Conservation (phyloP, 1,140 invertebrate species). For the Drosophila parvula region DNA sequence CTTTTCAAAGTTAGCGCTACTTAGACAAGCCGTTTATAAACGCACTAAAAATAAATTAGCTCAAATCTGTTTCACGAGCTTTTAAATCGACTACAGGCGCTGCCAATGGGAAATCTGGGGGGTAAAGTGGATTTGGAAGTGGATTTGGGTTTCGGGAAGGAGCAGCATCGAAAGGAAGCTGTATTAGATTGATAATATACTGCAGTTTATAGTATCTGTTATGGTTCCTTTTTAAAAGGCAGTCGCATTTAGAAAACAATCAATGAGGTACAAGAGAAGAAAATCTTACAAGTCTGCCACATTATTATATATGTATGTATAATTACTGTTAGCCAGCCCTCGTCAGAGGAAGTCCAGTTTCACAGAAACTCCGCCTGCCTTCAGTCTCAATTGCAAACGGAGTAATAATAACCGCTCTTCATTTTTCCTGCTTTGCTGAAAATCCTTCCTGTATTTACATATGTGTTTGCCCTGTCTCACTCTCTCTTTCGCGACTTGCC, state of each 20-base stretch:
- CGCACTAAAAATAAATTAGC: conserved; percentile 78
- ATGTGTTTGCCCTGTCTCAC: no score
- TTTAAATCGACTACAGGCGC: conserved; percentile 21
- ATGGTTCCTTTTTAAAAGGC: no score
- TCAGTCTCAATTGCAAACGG: no score
- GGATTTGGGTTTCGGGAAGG: not conserved
- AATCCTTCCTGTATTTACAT: no score
- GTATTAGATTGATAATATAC: not conserved
- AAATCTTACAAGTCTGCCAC: no score
- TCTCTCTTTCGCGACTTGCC: not conserved
- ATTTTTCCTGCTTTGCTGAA: no score
- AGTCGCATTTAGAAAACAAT: no score
- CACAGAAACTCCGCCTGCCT: no score
- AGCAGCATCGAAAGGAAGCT: not conserved
- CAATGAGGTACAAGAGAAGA: no score
- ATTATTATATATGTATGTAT: no score
- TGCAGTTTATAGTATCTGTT: not conserved
- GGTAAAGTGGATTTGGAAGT: conserved; percentile 4
- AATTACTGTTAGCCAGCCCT: not conserved
- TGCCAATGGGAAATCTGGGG: not conserved
- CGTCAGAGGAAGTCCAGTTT: no score
- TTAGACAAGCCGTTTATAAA: conserved; percentile 73
- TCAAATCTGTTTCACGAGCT: conserved; percentile 50
- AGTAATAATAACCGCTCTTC: no score
- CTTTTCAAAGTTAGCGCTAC: conserved; percentile 71